Conservation (phyloP, 1,140 invertebrate genomes). For the Drosophila kohkoa region DNA sequence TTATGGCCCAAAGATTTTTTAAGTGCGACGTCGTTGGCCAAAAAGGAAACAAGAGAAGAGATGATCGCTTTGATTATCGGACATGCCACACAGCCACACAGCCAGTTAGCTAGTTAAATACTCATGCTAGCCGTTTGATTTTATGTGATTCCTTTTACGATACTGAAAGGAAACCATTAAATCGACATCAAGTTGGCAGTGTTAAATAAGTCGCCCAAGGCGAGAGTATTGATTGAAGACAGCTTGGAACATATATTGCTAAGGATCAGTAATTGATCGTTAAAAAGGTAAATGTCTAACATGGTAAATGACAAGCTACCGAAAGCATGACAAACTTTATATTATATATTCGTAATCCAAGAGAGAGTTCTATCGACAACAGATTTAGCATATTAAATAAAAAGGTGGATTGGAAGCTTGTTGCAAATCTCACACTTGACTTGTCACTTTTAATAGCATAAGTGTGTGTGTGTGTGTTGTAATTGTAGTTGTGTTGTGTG, state of each 20-base stretch:
- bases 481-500: background rate
- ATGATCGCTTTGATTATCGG: slow-evolving; percentile 36
- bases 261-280: background rate
- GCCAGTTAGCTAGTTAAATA: slow-evolving; percentile 18
- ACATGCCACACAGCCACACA: slow-evolving; percentile 7
- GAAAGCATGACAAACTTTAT: no score
- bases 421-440: slow-evolving; percentile 8
- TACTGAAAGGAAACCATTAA: slow-evolving; percentile 13
- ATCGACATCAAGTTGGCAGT: background rate
- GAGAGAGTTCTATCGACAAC: background rate
- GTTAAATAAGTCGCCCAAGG: background rate
- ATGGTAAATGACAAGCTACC: no score
- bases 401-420: background rate
- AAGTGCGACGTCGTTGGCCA: slow-evolving; percentile 16
- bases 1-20: slow-evolving; percentile 26
- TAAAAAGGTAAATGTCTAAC: background rate
- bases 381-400: background rate
- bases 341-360: no score
- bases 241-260: background rate
- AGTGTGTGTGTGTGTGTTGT: slow-evolving; percentile 8
- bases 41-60: slow-evolving; percentile 12
- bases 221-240: background rate
- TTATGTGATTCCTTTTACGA: slow-evolving; percentile 13
- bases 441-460: background rate
- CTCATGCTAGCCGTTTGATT: background rate